Base-by-base conservation (phyloP, 2,113 vertebrate genomes). In the Oreotrochilus melanogaster region DNA sequence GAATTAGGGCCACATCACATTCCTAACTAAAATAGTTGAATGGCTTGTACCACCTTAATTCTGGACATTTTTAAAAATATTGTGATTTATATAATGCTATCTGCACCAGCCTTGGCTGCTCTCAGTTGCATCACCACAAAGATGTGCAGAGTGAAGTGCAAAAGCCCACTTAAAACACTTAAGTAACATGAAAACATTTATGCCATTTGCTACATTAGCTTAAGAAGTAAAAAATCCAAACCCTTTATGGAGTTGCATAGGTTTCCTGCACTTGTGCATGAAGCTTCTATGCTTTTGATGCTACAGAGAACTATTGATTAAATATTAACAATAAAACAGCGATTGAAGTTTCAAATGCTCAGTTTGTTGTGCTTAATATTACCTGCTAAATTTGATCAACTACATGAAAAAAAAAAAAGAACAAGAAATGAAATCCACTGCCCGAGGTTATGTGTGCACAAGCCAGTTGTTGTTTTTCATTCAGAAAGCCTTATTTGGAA, bases 401-500 rank as follows among this genome's bases (percentile, higher is more conserved):
- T 9, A 23, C 4, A 4, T 11, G 56, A 90, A 80, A 7, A 61
- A 65, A 72, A 39, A 39, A 39, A 39, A 39, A 39, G 39, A 86
- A 53, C 0, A 18, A 56, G 15, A 89, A 69, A 53, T 19, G 31
- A 91, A 95, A 82, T 28, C 42, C 5, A 15, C n/a, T 33, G 79
- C 65, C 66, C 5, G 0, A 76, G 0, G 6, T 37, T 39, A 39
- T 6, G 56, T 23, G 37, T 73, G 60, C 86, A 31, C 1, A 9
- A 78, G 80, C 43, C 75, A 67, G 80, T 81, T 86, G 91, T 18
- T 81, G 91, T 70, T 95, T 84, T 95, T 73, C 93, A 91, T 92
- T 92, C 84, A 95, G 89, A 75, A 81, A 94, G 74, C 70, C 89
- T 92, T 92, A 95, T 95, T 94, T 91, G 91, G 91, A 94, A 92